These are phyloP conservation scores for Sander vitreus DNA, from an alignment of 2,113 vertebrate species.

Conservation along the genomic window DNA sequence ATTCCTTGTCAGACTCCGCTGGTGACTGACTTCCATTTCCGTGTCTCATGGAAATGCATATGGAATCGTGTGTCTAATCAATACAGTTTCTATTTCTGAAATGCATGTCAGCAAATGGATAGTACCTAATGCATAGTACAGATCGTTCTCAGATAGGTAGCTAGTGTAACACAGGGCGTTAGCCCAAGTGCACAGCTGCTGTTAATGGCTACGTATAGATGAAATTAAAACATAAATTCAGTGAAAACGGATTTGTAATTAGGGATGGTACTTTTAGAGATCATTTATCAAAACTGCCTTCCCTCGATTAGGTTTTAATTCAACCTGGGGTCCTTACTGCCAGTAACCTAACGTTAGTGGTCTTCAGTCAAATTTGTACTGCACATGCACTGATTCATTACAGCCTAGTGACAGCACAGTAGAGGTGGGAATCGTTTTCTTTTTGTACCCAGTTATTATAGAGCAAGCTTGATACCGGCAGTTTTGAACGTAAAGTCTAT, in stretches of 20 bases:
- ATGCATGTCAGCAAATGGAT: constrained; percentile 42
- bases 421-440: not conserved
- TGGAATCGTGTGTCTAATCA: constrained; percentile 42
- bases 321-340: not conserved
- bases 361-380: not conserved
- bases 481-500: not conserved
- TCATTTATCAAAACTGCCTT: not conserved
- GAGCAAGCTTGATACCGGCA: not conserved
- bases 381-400: constrained; percentile 21
- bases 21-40: constrained; percentile 43
- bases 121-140: not conserved
- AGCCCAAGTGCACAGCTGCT: not conserved
- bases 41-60: constrained; percentile 9
- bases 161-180: no score
- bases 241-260: not conserved
- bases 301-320: not conserved
- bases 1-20: constrained; percentile 59
- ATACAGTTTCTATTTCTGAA: constrained; percentile 53
- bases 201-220: not conserved
- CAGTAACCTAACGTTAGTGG: not conserved
- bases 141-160: no score
- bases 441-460: not conserved
- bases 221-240: not conserved
- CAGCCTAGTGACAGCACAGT: constrained; percentile 9
- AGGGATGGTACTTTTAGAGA: not conserved